Evolutionary conservation across 2,113 vertebrate species (phyloP).

Genomic region (Hippocampus guttulatus): DNA sequence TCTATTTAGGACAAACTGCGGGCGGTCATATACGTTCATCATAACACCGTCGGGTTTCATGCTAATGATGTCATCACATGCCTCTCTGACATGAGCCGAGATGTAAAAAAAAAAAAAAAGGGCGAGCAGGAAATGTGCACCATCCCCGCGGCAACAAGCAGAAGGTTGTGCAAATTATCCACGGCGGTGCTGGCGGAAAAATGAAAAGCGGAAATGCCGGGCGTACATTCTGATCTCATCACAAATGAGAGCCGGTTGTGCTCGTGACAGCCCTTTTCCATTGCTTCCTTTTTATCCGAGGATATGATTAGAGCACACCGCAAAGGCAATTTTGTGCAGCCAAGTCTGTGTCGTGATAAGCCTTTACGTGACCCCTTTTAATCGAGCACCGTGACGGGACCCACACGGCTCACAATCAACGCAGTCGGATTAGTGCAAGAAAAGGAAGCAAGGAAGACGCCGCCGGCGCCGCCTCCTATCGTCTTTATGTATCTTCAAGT

Average conservation of each 20-base stretch:
- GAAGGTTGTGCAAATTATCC: conserved; percentile 1
- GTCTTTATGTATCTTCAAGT: background rate
- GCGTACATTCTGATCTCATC: conserved; percentile 4
- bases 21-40: background rate
- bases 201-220: background rate
- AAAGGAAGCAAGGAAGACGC: background rate
- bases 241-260: conserved; percentile 9
- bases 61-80: conserved; percentile 45
- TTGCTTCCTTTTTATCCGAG: conserved; percentile 1
- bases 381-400: background rate
- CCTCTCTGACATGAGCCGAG: conserved; percentile 14
- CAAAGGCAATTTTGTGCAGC: conserved; percentile 11
- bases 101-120: background rate
- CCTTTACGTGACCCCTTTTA: conserved; percentile 1
- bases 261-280: background rate
- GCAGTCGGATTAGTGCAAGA: background rate
- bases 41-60: conserved; percentile 18
- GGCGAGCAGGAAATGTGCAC: conserved; percentile 16
- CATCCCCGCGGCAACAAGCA: background rate
- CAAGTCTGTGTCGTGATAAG: background rate
- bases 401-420: background rate
- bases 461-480: background rate
- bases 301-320: conserved; percentile 33
- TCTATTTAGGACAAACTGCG: background rate
- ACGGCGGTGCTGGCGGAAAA: background rate